Conservation (phyloP, 2,888 invertebrate genomes). For the Bellardia pandia region DNA sequence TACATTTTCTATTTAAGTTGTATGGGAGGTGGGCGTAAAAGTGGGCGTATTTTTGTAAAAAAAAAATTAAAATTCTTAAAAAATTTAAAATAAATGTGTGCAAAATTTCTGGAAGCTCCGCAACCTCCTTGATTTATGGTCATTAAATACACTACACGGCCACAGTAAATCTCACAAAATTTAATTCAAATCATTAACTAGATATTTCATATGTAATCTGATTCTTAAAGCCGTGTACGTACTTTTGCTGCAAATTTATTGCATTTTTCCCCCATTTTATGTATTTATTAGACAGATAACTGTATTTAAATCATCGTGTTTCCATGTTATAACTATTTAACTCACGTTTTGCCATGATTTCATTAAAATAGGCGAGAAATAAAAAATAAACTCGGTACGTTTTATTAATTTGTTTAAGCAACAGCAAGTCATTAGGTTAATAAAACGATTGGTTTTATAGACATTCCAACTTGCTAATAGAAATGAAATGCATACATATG, state of each 20-base stretch:
- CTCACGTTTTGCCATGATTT: conserved; percentile 21
- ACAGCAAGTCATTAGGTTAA: neutral
- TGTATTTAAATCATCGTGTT: neutral
- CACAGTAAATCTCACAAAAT: too few relatives aligned
- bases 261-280: neutral
- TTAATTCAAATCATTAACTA: neutral
- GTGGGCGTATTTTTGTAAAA: too few relatives aligned
- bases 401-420: neutral
- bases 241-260: neutral
- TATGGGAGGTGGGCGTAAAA: too few relatives aligned
- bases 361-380: conserved; percentile 13
- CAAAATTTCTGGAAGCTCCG: too few relatives aligned
- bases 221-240: neutral
- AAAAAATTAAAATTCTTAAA: too few relatives aligned
- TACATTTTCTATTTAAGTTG: too few relatives aligned
- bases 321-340: neutral
- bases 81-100: too few relatives aligned
- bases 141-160: too few relatives aligned
- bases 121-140: too few relatives aligned
- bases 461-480: neutral
- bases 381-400: neutral
- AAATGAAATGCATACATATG: too few relatives aligned
- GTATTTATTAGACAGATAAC: neutral
- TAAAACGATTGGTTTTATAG: neutral
- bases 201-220: neutral